These are phyloP conservation scores for Ommatoiulus sabulosus DNA, from an alignment of 2,888 invertebrate species.

Conservation along the genomic window DNA sequence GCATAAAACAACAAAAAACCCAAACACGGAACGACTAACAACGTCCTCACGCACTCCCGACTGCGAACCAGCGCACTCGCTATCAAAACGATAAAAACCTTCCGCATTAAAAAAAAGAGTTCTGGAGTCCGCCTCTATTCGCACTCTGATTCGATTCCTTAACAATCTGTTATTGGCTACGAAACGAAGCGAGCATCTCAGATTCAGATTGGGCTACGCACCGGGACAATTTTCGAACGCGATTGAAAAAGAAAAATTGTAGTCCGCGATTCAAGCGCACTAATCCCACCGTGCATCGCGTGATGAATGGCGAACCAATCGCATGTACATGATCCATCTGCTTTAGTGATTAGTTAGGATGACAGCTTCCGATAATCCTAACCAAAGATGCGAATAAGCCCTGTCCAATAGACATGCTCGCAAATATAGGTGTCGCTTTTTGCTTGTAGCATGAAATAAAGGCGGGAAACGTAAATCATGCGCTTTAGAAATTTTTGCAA, in stretches of 20 bases:
- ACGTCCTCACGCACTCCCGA: neutral
- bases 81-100: neutral
- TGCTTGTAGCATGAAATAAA: too few relatives aligned
- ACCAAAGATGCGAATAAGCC: neutral
- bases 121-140: neutral
- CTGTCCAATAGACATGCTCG: neutral
- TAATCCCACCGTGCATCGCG: neutral
- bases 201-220: neutral
- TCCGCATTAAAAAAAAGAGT: conserved; percentile 15
- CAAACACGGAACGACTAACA: neutral
- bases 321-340: neutral
- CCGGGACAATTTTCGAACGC: neutral
- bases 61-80: neutral
- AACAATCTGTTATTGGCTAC: neutral
- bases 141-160: neutral
- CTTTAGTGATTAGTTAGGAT: neutral
- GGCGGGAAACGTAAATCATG: too few relatives aligned
- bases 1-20: conserved; percentile 30
- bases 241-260: neutral
- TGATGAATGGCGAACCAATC: neutral
- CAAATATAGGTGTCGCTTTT: too few relatives aligned
- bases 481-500: too few relatives aligned
- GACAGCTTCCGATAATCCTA: neutral
- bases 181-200: neutral
- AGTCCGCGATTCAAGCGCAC: neutral